Conservation (phyloP, 1,140 invertebrate genomes). For the Polyergus mexicanus region DNA sequence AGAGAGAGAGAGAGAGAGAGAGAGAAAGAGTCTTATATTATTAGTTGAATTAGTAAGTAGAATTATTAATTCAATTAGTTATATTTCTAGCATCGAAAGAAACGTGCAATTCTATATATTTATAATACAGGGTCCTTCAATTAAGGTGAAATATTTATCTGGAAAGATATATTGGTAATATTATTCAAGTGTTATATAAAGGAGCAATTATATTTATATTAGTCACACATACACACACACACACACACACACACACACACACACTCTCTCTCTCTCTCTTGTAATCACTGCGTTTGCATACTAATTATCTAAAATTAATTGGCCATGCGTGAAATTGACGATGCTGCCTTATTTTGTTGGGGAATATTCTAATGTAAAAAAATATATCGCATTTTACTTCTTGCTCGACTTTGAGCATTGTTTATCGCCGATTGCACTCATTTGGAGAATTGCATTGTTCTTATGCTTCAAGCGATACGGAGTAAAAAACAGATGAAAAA, state of each 20-base stretch:
- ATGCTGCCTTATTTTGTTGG: background rate
- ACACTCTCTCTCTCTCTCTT: too few species aligned
- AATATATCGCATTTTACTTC: background rate
- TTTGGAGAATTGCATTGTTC: background rate
- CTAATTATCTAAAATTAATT: constrained; percentile 7
- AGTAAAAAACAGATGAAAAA: background rate
- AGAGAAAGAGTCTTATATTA: background rate
- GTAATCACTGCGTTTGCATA: constrained; percentile 9
- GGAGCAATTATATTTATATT: background rate
- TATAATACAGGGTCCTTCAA: background rate
- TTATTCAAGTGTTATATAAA: background rate
- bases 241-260: too few species aligned
- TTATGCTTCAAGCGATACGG: background rate
- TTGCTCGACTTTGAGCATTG: background rate
- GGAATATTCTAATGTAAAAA: background rate
- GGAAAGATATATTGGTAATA: background rate
- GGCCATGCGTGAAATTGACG: background rate
- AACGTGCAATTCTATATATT: background rate
- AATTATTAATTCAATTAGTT: background rate
- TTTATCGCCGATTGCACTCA: background rate
- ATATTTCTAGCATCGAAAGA: background rate
- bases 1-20: too few species aligned
- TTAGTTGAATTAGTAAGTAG: too few species aligned
- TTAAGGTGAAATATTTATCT: background rate
- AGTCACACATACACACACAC: too few species aligned